phyloP scores from a whole-genome alignment of 2,113 vertebrate species.

The Poicephalus meyeri region DNA sequence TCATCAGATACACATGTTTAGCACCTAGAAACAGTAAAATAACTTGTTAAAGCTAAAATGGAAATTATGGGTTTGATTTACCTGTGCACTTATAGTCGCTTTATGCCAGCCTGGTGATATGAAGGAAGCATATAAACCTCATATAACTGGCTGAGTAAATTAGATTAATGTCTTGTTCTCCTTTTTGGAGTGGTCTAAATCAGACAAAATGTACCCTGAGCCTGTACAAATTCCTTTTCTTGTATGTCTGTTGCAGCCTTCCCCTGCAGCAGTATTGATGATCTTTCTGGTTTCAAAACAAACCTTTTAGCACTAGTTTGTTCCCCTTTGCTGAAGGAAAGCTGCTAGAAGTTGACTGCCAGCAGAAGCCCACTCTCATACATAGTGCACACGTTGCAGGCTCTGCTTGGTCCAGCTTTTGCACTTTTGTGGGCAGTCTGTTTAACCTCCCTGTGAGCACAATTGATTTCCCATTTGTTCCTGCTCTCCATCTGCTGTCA shows the following conservation, averaged over 20 bases:
- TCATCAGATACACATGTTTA: slow-evolving; percentile 59
- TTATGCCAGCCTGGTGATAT: slow-evolving; percentile 35
- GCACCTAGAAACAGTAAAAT: slow-evolving; percentile 53
- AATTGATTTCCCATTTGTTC: neutral
- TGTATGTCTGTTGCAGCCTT: neutral
- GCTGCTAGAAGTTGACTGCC: neutral
- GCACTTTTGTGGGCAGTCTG: neutral
- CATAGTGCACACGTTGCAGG: accelerated
- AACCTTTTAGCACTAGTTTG: neutral
- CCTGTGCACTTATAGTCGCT: neutral
- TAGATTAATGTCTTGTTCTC: slow-evolving; percentile 47
- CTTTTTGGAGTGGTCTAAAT: slow-evolving; percentile 24
- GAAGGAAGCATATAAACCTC: slow-evolving; percentile 38
- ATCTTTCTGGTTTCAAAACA: neutral
- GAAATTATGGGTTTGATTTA: slow-evolving; percentile 55
- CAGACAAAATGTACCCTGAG: slow-evolving; percentile 37
- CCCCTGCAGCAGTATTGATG: neutral
- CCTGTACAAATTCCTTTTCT: neutral
- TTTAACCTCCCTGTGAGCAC: neutral
- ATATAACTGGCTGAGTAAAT: slow-evolving; percentile 32
- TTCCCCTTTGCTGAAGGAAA: neutral
- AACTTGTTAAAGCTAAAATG: slow-evolving; percentile 61
- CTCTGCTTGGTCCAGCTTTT: neutral
- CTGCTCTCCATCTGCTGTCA: neutral
- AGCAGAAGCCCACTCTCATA: neutral